Conservation (phyloP, 2,797 vertebrate genomes). For the Dipus sagitta region DNA sequence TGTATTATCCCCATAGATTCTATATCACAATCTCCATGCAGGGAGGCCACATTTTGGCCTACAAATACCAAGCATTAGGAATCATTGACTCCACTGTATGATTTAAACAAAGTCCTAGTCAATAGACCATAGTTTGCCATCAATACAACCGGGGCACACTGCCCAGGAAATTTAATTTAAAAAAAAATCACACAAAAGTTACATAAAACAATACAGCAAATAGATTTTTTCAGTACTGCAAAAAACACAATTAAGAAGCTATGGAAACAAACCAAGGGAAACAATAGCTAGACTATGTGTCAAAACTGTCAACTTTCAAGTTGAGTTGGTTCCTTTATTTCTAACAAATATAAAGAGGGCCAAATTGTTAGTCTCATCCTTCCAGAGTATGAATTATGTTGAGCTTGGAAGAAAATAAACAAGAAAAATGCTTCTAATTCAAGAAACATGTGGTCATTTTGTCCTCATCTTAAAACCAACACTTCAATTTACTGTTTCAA, state of each 20-base stretch:
- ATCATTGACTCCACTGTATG: not conserved
- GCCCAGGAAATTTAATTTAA: not conserved
- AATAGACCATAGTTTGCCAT: not conserved
- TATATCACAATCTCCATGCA: not conserved
- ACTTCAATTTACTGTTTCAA: conserved; percentile 23
- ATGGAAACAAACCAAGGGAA: conserved; percentile 39
- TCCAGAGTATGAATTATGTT: conserved; percentile 36
- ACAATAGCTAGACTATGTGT: not conserved
- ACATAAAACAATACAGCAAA: conserved; percentile 22
- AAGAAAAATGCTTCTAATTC: conserved; percentile 48
- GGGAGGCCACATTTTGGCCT: not conserved
- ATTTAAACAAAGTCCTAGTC: not conserved
- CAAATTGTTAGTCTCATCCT: not conserved
- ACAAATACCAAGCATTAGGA: not conserved
- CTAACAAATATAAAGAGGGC: conserved; percentile 20
- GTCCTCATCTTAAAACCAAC: not conserved
- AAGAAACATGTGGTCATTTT: conserved; percentile 11
- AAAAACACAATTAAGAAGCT: not conserved
- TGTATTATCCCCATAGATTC: not conserved
- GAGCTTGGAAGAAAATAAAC: conserved; percentile 22
- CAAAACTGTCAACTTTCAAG: not conserved
- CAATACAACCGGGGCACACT: not conserved
- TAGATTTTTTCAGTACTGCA: conserved; percentile 4
- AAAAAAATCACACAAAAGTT: not conserved
- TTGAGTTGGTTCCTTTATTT: not conserved